phyloP scores from a whole-genome alignment of 2,888 invertebrate genomes.

The Drosophila mimetica region DNA sequence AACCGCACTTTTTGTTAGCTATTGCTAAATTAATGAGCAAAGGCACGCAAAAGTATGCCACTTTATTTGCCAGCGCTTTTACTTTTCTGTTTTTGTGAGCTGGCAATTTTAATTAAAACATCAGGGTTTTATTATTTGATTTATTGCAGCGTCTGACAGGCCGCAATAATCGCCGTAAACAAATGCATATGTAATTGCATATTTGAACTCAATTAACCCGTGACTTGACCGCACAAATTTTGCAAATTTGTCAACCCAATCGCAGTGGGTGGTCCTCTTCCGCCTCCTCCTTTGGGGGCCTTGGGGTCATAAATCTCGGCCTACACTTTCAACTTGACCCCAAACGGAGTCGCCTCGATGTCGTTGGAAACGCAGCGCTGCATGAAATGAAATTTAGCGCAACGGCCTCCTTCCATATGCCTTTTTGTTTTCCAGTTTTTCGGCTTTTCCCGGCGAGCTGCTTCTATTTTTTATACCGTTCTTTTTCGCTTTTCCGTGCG shows the following conservation, averaged over 20 bases:
- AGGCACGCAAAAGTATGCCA: neutral
- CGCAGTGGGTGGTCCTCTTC: conserved; percentile 4
- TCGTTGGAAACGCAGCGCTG: conserved; percentile 58
- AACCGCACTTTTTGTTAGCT: conserved; percentile 55
- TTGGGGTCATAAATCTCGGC: conserved; percentile 56
- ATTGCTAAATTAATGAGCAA: conserved; percentile 49
- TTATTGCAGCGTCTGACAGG: conserved; percentile 53
- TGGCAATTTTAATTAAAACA: conserved; percentile 66
- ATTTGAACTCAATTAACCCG: conserved; percentile 74
- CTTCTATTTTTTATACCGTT: conserved; percentile 31
- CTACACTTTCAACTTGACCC: conserved; percentile 72
- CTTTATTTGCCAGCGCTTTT: too few relatives aligned
- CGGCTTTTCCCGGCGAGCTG: conserved; percentile 11
- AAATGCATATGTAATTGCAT: conserved; percentile 65
- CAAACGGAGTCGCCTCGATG: conserved; percentile 48
- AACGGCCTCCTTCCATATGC: conserved; percentile 44
- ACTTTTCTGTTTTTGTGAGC: conserved; percentile 31
- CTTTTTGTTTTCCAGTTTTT: conserved; percentile 33
- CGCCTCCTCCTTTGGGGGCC: too few relatives aligned
- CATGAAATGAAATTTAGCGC: conserved; percentile 75
- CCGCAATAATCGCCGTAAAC: conserved; percentile 42
- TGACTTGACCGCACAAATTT: conserved; percentile 51
- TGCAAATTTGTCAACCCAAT: conserved; percentile 38
- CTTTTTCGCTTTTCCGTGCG: conserved; percentile 33
- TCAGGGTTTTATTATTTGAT: conserved; percentile 69